Evolutionary conservation across 2,113 vertebrate species (phyloP).

Genomic region (Jacana jacana): DNA sequence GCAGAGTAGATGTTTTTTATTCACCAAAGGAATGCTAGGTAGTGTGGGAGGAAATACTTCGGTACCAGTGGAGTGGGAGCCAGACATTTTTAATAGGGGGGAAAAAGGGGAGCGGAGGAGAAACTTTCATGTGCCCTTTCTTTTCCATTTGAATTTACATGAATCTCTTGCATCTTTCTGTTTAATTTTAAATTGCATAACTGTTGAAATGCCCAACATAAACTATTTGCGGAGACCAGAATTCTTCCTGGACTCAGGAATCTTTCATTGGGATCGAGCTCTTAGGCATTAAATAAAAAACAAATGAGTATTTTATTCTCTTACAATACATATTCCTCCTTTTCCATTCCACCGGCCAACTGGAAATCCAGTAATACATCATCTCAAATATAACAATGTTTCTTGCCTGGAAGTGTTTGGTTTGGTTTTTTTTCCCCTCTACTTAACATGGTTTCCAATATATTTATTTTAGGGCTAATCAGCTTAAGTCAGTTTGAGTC

Average conservation of each 20-base stretch:
- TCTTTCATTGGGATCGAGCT: background rate
- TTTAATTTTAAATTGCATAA: background rate
- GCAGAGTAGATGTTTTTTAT: background rate
- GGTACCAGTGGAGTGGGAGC: background rate
- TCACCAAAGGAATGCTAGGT: background rate
- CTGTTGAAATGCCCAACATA: background rate
- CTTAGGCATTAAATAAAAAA: background rate
- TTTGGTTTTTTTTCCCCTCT: background rate
- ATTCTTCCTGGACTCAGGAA: background rate
- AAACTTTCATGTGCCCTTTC: background rate
- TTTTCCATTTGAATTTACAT: background rate
- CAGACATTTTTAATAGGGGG: background rate
- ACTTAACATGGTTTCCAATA: background rate
- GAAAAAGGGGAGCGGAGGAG: background rate
- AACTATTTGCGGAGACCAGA: background rate
- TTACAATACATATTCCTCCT: background rate
- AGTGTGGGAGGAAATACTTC: background rate
- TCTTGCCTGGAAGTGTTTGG: background rate
- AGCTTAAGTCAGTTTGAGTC: background rate
- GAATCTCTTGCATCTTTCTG: background rate
- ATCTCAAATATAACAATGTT: background rate
- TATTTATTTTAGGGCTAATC: background rate
- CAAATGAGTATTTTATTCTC: background rate
- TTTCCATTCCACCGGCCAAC: conserved; percentile 9
- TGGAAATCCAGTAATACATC: background rate